Evolutionary conservation across 2,113 vertebrate species (phyloP).

Genomic region (Hippocampus barbouri): DNA sequence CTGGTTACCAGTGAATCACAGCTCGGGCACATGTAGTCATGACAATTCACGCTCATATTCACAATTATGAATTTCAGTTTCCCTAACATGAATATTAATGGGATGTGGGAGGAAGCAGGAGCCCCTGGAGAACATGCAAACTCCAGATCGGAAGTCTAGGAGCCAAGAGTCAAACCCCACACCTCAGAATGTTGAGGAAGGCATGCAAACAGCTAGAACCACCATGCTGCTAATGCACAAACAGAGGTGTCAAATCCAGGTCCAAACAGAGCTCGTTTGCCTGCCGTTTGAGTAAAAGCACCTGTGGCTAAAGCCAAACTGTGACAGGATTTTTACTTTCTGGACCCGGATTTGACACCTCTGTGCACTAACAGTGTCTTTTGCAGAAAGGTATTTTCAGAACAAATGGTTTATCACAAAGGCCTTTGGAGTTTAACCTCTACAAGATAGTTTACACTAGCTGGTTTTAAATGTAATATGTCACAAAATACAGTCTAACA

Average conservation of each 20-base stretch:
- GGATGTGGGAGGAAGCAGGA: background rate
- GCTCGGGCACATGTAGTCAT: background rate
- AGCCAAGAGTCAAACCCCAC: background rate
- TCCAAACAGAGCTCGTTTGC: too few relatives aligned
- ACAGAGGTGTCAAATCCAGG: background rate
- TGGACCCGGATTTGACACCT: too few relatives aligned
- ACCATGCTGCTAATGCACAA: background rate
- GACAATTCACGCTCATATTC: background rate
- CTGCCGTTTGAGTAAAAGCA: too few relatives aligned
- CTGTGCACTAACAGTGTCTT: background rate
- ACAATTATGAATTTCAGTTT: background rate
- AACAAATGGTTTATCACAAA: background rate
- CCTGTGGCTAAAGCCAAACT: too few relatives aligned
- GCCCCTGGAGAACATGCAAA: background rate
- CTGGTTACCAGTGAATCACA: background rate
- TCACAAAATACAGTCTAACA: background rate
- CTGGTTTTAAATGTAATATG: background rate
- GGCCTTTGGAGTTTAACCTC: background rate
- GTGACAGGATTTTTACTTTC: too few relatives aligned
- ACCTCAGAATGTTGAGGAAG: background rate
- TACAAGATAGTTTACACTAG: background rate
- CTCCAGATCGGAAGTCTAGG: background rate
- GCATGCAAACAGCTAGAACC: background rate
- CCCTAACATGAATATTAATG: background rate
- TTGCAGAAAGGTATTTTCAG: background rate